A percentile compares a stretch with the other conserved stretches of the same genome.
These are phyloP conservation scores for Diorhabda carinulata DNA, from an alignment of 1,140 invertebrate species.

Conservation along the genomic window DNA sequence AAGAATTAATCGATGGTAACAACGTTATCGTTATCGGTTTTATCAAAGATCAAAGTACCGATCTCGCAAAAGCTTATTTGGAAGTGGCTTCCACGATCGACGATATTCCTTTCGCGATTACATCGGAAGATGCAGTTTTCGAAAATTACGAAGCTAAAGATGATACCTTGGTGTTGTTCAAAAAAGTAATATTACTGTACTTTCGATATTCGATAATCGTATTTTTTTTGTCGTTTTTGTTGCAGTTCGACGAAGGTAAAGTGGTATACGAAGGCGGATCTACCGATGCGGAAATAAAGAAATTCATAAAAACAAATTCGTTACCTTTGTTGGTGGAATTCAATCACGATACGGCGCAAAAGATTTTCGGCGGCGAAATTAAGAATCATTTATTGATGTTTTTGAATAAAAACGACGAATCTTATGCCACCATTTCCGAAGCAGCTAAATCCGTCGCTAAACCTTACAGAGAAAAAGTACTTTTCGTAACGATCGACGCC, in stretches of 20 bases:
- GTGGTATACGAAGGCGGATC: conserved; percentile 72
- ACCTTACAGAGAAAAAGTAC: conserved; percentile 73
- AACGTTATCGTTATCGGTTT: conserved; percentile 89
- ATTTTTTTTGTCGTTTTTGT: conserved; percentile 36
- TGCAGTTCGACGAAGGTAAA: conserved; percentile 89
- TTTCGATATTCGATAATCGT: neutral
- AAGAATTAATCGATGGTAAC: conserved; percentile 75
- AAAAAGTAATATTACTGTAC: conserved; percentile 63
- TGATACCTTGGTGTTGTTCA: conserved; percentile 79
- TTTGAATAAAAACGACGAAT: conserved; percentile 79
- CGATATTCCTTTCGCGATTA: conserved; percentile 86
- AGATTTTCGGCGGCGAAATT: conserved; percentile 97
- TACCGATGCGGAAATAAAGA: conserved; percentile 65
- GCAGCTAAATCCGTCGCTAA: conserved; percentile 76
- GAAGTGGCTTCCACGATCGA: conserved; percentile 76
- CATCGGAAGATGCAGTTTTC: conserved; percentile 71
- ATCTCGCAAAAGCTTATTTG: conserved; percentile 79
- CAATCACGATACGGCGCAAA: conserved; percentile 93
- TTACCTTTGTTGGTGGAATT: conserved; percentile 96
- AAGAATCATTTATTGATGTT: conserved; percentile 95
- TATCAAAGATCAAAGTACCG: conserved; percentile 81
- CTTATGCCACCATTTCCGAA: conserved; percentile 71
- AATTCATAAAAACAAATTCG: conserved; percentile 81
- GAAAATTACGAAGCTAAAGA: conserved; percentile 69
- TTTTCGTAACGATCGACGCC: conserved; percentile 94